These are phyloP conservation scores for fruit fly (Drosophila melanogaster) DNA, from an alignment of 1,140 invertebrate species.

Conservation along the genomic window DNA sequence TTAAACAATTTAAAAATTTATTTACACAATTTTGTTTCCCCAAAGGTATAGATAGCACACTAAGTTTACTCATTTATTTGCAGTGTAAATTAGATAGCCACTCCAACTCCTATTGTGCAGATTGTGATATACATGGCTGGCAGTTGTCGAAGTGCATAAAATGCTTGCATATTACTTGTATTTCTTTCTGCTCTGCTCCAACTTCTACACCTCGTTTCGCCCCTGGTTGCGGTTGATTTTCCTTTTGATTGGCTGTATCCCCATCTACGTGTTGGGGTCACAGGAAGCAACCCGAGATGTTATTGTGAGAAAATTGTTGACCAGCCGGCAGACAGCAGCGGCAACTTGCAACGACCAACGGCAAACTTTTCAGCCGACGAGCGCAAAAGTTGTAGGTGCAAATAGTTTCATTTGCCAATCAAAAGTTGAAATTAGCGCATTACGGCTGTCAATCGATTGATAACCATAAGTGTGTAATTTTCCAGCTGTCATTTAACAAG, in stretches of 20 bases:
- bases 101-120: constrained; percentile 20
- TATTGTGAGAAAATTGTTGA: constrained; percentile 59
- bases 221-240: constrained; percentile 55
- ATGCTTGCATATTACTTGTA: constrained; percentile 73
- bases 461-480: constrained; percentile 17
- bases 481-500: constrained; percentile 15
- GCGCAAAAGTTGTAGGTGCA: constrained; percentile 57
- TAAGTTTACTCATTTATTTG: no score
- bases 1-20: no score
- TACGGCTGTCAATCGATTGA: constrained; percentile 31
- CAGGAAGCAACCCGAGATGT: constrained; percentile 61
- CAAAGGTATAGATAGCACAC: no score
- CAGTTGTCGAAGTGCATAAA: constrained; percentile 65
- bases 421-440: constrained; percentile 60
- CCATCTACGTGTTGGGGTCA: constrained; percentile 63
- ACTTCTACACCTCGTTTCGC: not conserved
- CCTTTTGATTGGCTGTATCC: constrained; percentile 62
- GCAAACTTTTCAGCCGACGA: constrained; percentile 49
- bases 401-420: constrained; percentile 61
- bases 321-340: constrained; percentile 25
- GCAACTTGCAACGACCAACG: constrained; percentile 29
- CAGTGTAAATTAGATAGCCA: not conserved
- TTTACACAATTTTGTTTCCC: no score
- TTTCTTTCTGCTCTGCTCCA: constrained; percentile 36
- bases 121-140: constrained; percentile 61